Percentiles rank a stretch among this genome's conserved stretches.
Evolutionary conservation across 2,888 invertebrate species (phyloP).

Genomic region (Lasioglossum morio): DNA sequence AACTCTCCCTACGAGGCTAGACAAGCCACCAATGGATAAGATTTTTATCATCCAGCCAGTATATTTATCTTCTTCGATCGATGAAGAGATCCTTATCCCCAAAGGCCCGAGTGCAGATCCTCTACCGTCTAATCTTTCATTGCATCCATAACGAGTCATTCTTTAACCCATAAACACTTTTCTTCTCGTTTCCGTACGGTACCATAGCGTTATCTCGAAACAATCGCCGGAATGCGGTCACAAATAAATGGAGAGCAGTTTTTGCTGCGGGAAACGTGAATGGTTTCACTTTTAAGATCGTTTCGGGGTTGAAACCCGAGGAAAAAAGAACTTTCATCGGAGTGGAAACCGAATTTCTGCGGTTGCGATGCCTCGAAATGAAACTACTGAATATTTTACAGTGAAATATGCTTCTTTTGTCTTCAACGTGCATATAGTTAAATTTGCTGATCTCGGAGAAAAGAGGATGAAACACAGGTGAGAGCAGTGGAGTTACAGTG

Average conservation of each 20-base stretch:
- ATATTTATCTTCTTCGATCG: conserved; percentile 28
- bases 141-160: background rate
- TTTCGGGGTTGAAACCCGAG: background rate
- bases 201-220: background rate
- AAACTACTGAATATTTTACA: background rate
- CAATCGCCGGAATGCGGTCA: background rate
- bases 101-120: background rate
- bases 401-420: background rate
- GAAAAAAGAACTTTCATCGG: background rate
- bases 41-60: conserved; percentile 41
- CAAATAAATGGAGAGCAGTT: background rate
- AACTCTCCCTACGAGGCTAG: conserved; percentile 25
- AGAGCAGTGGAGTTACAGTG: background rate
- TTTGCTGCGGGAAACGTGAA: background rate
- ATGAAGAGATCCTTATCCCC: conserved; percentile 4
- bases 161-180: background rate
- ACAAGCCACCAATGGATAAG: conserved; percentile 34
- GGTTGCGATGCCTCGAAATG: background rate
- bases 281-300: background rate
- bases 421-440: background rate
- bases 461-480: background rate
- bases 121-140: background rate
- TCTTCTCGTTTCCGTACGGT: background rate
- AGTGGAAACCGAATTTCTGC: background rate
- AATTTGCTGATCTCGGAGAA: background rate